Evolutionary conservation across 2,888 invertebrate species (phyloP), one percentile per base, ranked within the genome.

Genomic region (Dicycla oo): DNA sequence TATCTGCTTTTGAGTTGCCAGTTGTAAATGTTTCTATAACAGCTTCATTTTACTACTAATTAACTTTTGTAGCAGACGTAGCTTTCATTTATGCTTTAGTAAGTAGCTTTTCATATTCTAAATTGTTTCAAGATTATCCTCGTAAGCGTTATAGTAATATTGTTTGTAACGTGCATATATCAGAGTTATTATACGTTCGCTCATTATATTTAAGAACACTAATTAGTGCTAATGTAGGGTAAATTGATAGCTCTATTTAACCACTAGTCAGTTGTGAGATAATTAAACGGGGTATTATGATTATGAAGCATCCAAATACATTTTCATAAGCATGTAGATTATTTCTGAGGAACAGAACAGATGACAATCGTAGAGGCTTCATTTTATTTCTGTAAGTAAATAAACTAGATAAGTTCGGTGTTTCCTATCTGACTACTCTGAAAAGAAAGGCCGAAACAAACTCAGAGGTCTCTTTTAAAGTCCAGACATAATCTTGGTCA

Each of bases 231-330:
- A 76, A 62, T 62, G 4, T 54, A 10, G 23, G 38, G 15, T 45
- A 64, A 60, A 38, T 62, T 47, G 1, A 62, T 73, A 2, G 62
- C 26, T 66, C 40, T 51, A 77, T 78, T 62, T 51, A 77, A 56
- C 64, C 30, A 13, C 8, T n/a, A n/a, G 26, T 30, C 30, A 56
- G 58, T 65, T 57, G 62, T 62, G 40, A 20, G 18, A 15, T 73
- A n/a, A 15, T 73, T 56, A 66, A 62, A 66, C 30, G 3, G 3
- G n/a, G 26, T 18, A 53, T 30, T 15, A 38, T 60, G 18, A 53
- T 30, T 15, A 38, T 60, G 23, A 38, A 23, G 13, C 0, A 53
- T 49, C 26, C 18, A 23, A 62, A 13, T 51, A 30, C 18, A 49
- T 56, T 38, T 38, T 45, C 18, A 18, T 56, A 20, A 23, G 51